A percentile compares a stretch with the other conserved stretches of the same genome.
Conservation (phyloP, 2,797 vertebrate genomes). For the Muraenolepis orangiensis region DNA sequence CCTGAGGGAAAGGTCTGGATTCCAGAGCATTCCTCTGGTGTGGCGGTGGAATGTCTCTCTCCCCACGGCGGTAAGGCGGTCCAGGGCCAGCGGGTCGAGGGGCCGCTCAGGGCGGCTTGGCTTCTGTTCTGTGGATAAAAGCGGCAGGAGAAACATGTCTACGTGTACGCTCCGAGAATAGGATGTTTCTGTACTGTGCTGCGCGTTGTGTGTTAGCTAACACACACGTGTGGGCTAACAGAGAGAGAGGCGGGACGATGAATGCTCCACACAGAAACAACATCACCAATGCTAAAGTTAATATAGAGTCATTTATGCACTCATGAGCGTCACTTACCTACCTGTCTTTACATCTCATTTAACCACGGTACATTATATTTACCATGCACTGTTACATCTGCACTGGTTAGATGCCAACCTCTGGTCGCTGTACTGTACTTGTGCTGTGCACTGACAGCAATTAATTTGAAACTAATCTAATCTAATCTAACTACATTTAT, state of each 20-base stretch:
- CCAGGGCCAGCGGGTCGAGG: background rate
- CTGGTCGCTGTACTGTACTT: too few relatives aligned
- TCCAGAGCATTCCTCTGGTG: background rate
- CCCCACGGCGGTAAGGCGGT: slow-evolving; percentile 9
- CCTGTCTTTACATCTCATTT: too few relatives aligned
- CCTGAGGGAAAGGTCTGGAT: background rate
- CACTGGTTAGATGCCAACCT: too few relatives aligned
- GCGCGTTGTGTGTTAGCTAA: background rate
- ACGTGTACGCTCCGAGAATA: background rate
- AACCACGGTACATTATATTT: too few relatives aligned
- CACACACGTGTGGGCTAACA: background rate
- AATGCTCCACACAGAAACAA: background rate
- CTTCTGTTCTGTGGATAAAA: background rate
- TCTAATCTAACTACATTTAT: too few relatives aligned
- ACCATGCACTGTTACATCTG: too few relatives aligned
- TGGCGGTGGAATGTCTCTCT: slow-evolving; percentile 14
- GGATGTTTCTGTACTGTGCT: background rate
- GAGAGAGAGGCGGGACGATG: background rate
- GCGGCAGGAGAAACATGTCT: too few relatives aligned
- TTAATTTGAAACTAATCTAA: too few relatives aligned
- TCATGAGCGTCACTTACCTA: too few relatives aligned
- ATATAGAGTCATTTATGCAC: background rate
- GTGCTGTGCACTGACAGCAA: too few relatives aligned
- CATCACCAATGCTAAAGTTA: background rate
- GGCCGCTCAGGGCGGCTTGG: background rate